Base-by-base conservation (phyloP, 64 coral and sea anemone species). In the Stylophora pistillata region DNA sequence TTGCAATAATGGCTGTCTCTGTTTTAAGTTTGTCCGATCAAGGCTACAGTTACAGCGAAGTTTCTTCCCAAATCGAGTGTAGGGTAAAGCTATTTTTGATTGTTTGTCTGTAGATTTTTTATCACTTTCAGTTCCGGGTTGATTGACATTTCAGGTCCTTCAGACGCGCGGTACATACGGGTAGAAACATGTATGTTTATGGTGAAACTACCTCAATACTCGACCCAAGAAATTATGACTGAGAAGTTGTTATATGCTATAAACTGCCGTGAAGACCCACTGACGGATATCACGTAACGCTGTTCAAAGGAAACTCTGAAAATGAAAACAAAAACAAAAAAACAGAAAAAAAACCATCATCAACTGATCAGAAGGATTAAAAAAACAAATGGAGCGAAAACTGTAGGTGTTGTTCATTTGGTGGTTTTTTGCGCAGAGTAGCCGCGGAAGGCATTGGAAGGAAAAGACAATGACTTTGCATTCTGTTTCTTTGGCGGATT, bases 121-220 rank as follows among this genome's bases (percentile, higher is more conserved):
- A n/a, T n/a, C 26, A 25, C 56, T 18, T 23, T 56, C 13, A 10
- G 30, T 15, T 63, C 74, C 55, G 55, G 32, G 13, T n/a, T 20
- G 34, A 56, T n/a, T 82, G 23, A 72, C 10, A 3, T 68, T 82
- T 17, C 73, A 99, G 97, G 97, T 93, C 93, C 86, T 2, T 81
- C 97, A 17, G 97, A 99, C 72, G 86, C 78, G 63, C 93, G 97
- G 6, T 99, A 99, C 47, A 99, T 99, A 26, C 90, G 97, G 6
- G 96, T 98, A 56, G 96, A 98, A 81, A 98, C 96, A 6, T 98
- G 96, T 27, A 98, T 98, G 96, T 98, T 98, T 52, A 98, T 98
- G 96, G 93, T 98, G 21, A 98, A 98, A 75, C 70, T 98, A 54
- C 96, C 96, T 15, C 96, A 74, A 30, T 98, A 98, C 83, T 92